A percentile compares a stretch with the other conserved stretches of the same genome.
Evolutionary conservation across 2,113 vertebrate genomes (phyloP).

Genomic region (Poicephalus gulielmi): DNA sequence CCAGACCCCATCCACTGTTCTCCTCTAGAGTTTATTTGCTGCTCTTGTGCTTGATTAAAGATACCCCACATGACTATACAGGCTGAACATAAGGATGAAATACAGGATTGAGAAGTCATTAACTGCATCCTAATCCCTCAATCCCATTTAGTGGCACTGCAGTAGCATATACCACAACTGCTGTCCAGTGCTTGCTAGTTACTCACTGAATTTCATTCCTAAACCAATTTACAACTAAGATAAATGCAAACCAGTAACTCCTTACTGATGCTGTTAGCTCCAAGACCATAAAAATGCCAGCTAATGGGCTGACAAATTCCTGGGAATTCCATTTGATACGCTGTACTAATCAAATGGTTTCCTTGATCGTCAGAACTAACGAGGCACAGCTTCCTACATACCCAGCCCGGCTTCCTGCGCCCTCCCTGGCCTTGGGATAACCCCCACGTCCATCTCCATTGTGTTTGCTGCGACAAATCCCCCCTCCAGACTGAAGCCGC

Average conservation of each 20-base stretch:
- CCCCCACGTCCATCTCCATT: fast-evolving
- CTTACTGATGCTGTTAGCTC: not conserved
- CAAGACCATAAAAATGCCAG: fast-evolving
- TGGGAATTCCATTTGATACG: not conserved
- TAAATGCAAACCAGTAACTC: not conserved
- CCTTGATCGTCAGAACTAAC: not conserved
- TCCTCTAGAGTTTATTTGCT: not conserved
- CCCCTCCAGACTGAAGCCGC: not conserved
- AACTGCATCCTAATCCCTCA: constrained; percentile 15
- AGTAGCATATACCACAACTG: not conserved
- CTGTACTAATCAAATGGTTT: not conserved
- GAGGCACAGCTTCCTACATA: not conserved
- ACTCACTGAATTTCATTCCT: not conserved
- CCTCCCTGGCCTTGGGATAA: not conserved
- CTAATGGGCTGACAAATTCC: not conserved
- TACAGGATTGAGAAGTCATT: not conserved
- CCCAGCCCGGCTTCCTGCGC: not conserved
- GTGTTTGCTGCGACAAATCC: fast-evolving
- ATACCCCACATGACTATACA: not conserved
- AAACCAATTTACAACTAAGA: not conserved
- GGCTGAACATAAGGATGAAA: fast-evolving
- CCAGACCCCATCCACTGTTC: not conserved
- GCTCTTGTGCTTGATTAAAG: not conserved
- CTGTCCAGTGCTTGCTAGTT: fast-evolving
- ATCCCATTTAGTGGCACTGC: not conserved